Evolutionary conservation across 2,888 invertebrate species (phyloP), one percentile per base, ranked within the genome.

Genomic region (Nomada ferruginata): DNA sequence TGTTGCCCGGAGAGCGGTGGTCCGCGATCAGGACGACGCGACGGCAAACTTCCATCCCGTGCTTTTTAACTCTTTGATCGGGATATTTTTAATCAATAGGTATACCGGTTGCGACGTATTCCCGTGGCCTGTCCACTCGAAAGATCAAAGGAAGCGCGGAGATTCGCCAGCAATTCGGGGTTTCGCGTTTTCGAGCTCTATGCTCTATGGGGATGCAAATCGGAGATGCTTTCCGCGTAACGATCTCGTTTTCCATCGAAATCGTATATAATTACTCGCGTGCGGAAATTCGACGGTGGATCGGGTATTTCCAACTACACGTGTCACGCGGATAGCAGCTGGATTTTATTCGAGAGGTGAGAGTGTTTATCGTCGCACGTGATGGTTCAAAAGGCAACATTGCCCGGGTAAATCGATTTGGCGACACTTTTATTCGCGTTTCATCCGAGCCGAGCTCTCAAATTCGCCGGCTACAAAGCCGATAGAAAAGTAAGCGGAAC

Each of bases 41-140:
- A 50, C 59, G 57, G 59, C 52, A 63, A 66, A 70, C 44, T 70
- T 66, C 59, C 47, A n/a, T 36, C 50, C 66, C 55, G 13, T 71
- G 82, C 20, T 75, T 81, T 82, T 82, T 68, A 75, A 76, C 82
- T 73, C 82, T 82, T 82, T 81, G 82, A 82, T 82, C 82, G 82
- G 71, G 71, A 82, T 81, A 82, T 82, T 82, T 82, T 82, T 82
- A 82, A 82, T 82, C 82, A 82, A 81, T 82, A 82, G 74, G 65
- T 76, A 81, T 81, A 71, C 61, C 60, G 36, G 53, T n/a, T 47
- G 52, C 63, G 61, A 76, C 76, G 76, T 66, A 59, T 81, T 70
- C 71, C 79, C 60, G 59, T 53, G 47, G 59, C 66, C 63, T 61
- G 82, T 59, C 76, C 82, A 81, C 76, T 81, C 82, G 76, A 76